Base-by-base conservation (phyloP, 1,140 invertebrate species). In the Achroia grisella region DNA sequence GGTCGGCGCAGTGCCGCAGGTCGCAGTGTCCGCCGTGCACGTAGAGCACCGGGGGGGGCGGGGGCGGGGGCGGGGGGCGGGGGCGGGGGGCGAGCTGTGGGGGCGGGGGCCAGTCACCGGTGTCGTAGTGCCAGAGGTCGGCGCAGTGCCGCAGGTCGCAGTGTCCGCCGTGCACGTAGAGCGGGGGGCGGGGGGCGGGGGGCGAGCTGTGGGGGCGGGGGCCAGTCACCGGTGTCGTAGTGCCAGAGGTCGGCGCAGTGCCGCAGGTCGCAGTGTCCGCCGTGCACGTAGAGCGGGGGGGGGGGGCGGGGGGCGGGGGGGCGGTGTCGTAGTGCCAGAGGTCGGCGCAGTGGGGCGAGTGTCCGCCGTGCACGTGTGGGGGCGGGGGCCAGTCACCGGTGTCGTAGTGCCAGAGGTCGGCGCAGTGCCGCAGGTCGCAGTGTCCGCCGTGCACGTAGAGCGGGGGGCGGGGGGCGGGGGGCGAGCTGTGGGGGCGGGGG, bases 1-100 rank as follows among this genome's bases (percentile, higher is more conserved):
- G 91, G 77, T 97, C 95, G 48, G 88, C 88, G 57, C 93, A 89
- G 53, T 93, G 92, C 45, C 93, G 90, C 1, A 97, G 88, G 84
- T 96, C 94, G 36, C 91, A 94, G 93, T 95, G 95, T 0, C 96
- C 96, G 3, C 94, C 96, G 76, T 94, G 96, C 63, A 97, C 88
- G 89, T 94, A 97, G n/a, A n/a, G n/a, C n/a, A n/a, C n/a, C n/a
- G n/a, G n/a, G 89, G 97, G 94, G 0, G 89, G 87, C n/a, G 32
- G 8, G 94, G 84, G 96, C 94, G 29, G 95, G 88, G 4, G 92
- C 90, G 39, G 94, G 90, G 31, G 79, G 71, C 47, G 90, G 86
- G 29, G 70, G 74, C 1, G 53, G 48, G 23, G 71, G 65, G 45
- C 69, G 63, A 60, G 84, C 76, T 73, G 88, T 34, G 94, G 0